These are phyloP conservation scores for Nyctibius grandis DNA, from an alignment of 2,797 vertebrate genomes.

Conservation along the genomic window DNA sequence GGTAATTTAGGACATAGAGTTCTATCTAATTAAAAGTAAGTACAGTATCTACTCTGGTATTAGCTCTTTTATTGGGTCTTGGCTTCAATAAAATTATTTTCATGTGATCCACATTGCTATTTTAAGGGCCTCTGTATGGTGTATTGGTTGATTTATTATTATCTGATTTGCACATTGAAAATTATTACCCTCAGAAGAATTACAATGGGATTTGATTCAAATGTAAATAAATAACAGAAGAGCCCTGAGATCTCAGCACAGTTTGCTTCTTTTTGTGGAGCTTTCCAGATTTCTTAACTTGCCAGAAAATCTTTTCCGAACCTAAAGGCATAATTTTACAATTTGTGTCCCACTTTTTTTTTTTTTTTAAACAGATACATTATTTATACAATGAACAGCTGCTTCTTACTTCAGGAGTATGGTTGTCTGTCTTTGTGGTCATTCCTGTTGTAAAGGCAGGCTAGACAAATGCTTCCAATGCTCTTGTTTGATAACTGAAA, in stretches of 20 bases:
- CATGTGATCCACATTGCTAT: constrained; percentile 18
- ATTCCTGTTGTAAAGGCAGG: neutral
- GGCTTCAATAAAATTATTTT: constrained; percentile 31
- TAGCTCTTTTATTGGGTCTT: constrained; percentile 1
- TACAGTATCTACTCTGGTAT: neutral
- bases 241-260: constrained; percentile 16
- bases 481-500: neutral
- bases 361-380: neutral
- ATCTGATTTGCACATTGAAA: constrained; percentile 60
- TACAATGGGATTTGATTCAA: constrained; percentile 28
- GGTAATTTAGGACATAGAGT: constrained; percentile 8
- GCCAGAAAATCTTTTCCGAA: constrained; percentile 27
- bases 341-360: neutral
- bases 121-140: constrained; percentile 21
- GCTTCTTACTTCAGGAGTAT: neutral
- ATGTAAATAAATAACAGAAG: constrained; percentile 60
- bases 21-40: constrained; percentile 36
- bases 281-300: neutral
- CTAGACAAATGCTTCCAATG: neutral
- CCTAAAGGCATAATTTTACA: neutral
- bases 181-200: constrained; percentile 26
- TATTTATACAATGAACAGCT: neutral
- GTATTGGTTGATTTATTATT: constrained; percentile 50
- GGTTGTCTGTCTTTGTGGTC: neutral
- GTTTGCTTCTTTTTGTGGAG: neutral